Percentiles rank a stretch among this genome's conserved stretches.
These are phyloP conservation scores for Mastomys coucha DNA, from an alignment of 2,113 vertebrate species.

Conservation along the genomic window DNA sequence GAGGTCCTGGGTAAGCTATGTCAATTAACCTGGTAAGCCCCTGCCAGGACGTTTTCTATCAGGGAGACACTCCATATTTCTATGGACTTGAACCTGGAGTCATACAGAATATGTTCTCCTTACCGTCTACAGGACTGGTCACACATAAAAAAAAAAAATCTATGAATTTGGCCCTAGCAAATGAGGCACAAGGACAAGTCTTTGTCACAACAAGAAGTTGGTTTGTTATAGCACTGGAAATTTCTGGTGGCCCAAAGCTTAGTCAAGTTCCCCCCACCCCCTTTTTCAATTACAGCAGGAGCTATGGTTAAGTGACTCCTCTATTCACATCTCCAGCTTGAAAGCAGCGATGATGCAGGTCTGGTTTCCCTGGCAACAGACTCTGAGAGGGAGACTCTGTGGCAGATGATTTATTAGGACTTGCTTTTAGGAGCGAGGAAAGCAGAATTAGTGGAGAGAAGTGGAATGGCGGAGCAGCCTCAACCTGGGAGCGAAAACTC, in stretches of 20 bases:
- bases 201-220: not conserved
- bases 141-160: too few relatives aligned
- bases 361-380: conserved; percentile 76
- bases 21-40: not conserved
- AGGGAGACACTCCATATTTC: not conserved
- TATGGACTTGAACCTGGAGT: not conserved
- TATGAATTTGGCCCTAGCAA: not conserved
- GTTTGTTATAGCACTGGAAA: not conserved
- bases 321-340: conserved; percentile 66
- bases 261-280: not conserved
- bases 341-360: conserved; percentile 63
- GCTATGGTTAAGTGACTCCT: conserved; percentile 63
- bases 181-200: not conserved
- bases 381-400: conserved; percentile 61
- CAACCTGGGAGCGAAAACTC: not conserved
- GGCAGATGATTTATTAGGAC: conserved; percentile 71
- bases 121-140: not conserved
- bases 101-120: conserved; percentile 20
- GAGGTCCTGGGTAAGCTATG: not conserved
- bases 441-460: conserved; percentile 39
- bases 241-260: conserved; percentile 8
- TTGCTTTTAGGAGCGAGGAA: conserved; percentile 48
- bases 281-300: conserved; percentile 31
- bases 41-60: not conserved
- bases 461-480: not conserved